Base-by-base conservation (phyloP, 2,888 invertebrate species). In the Megastigmus dorsalis region DNA sequence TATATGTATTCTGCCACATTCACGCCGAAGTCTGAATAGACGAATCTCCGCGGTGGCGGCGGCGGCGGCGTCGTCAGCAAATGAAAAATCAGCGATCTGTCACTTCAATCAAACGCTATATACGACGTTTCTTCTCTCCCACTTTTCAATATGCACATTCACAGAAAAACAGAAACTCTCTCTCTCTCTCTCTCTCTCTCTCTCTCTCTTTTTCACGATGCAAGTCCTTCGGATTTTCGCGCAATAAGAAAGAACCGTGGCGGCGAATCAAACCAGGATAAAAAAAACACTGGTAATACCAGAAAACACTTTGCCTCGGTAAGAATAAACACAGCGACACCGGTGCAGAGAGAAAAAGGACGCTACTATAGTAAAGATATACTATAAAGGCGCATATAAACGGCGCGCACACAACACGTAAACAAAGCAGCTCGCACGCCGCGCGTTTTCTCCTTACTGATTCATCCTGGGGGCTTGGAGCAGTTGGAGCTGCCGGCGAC, bases 361-460 rank as follows among this genome's bases (percentile, higher is more conserved):
- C n/a, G n/a, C n/a, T n/a, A n/a, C n/a, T n/a, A n/a, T n/a, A n/a
- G n/a, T n/a, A n/a, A n/a, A n/a, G n/a, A n/a, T 18, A 45, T 1
- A 41, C 6, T 38, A 13, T 7, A 10, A 38, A 13, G 13, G 13
- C 33, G 33, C 33, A 33, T 5, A 33, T 7, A 7, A 33, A 36
- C 6, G 4, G 18, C 10, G 7, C 7, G 20, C 48, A 33, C 33
- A 43, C 43, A 6, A 15, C 43, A 15, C 26, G 52, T 48, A 48
- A 48, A 62, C 63, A 65, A 45, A 45, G 38, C 50, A 26, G 36
- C 15, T 36, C 13, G 38, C 65, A 18, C 54, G 54, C 23, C 65
- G 28, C 54, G 54, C 23, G 9, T 30, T 5, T 23, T 5, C 30
- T 36, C 59, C 67, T 59, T 59, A 68, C 68, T 68, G 68, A 68